Percentiles rank a stretch among this genome's conserved stretches.
Conservation (phyloP, 2,888 invertebrate species). For the Alitta virens region DNA sequence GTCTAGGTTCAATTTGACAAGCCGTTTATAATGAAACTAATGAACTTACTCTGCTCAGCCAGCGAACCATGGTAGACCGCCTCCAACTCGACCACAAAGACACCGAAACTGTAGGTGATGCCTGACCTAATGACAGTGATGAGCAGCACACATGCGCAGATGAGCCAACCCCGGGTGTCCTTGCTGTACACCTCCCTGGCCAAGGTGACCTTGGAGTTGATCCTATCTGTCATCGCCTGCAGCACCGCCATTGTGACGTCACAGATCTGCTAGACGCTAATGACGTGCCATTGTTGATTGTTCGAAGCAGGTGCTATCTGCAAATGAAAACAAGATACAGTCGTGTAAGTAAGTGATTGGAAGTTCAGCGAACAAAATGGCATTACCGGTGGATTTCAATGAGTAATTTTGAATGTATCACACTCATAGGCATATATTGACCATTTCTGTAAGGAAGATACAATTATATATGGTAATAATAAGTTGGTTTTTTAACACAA, state of each 20-base stretch:
- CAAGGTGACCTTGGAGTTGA: not conserved
- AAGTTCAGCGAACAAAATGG: not conserved
- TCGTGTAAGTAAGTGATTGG: no score
- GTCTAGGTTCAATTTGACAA: no score
- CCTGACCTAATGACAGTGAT: constrained; percentile 35
- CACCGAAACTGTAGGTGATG: constrained; percentile 39
- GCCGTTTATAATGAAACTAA: no score
- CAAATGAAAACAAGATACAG: no score
- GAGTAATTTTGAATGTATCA: no score
- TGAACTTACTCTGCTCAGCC: constrained; percentile 39
- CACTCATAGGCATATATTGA: no score
- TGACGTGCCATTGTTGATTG: no score
- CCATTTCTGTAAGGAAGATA: no score
- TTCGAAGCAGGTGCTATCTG: not conserved
- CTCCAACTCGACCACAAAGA: constrained; percentile 36
- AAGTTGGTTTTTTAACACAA: no score
- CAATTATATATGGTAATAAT: no score
- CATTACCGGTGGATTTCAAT: no score
- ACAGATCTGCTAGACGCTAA: no score
- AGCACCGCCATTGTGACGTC: constrained; percentile 12
- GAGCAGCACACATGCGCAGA: constrained; percentile 34
- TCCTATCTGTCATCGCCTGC: constrained; percentile 1
- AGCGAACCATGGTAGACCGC: constrained; percentile 29
- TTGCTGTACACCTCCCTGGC: constrained; percentile 9
- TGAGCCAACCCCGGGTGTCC: constrained; percentile 32